Evolutionary conservation across 2,113 vertebrate species (phyloP).

Genomic region (Spermophilus dauricus): DNA sequence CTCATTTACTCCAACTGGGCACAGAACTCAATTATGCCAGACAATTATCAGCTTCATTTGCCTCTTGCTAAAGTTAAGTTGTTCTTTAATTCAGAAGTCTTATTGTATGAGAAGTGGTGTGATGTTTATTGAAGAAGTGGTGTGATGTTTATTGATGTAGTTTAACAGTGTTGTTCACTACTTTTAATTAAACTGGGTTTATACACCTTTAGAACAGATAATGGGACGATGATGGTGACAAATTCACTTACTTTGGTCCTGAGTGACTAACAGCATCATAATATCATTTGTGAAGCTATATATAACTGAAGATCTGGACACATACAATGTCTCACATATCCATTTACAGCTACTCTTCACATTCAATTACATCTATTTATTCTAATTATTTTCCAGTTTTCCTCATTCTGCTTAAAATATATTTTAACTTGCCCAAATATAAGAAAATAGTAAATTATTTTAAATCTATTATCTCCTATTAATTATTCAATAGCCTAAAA

Average conservation of each 20-base stretch:
- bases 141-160: neutral
- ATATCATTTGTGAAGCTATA: neutral
- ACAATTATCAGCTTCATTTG: neutral
- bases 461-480: neutral
- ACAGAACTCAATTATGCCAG: neutral
- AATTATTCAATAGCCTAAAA: slow-evolving; percentile 36
- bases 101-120: neutral
- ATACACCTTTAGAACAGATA: neutral
- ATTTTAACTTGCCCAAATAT: slow-evolving; percentile 22
- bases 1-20: neutral
- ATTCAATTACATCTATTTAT: neutral
- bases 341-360: neutral
- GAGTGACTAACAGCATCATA: neutral
- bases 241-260: neutral
- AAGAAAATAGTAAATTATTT: slow-evolving; percentile 26
- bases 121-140: neutral
- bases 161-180: neutral
- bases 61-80: neutral
- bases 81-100: slow-evolving; percentile 40
- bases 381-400: neutral
- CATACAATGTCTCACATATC: neutral
- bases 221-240: neutral
- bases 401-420: slow-evolving; percentile 23
- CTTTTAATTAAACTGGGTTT: slow-evolving; percentile 68
- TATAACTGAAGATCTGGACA: neutral